A percentile compares a stretch with the other conserved stretches of the same genome.
Conservation (phyloP, 2,113 vertebrate genomes). For the Mormyrus iriodes region DNA sequence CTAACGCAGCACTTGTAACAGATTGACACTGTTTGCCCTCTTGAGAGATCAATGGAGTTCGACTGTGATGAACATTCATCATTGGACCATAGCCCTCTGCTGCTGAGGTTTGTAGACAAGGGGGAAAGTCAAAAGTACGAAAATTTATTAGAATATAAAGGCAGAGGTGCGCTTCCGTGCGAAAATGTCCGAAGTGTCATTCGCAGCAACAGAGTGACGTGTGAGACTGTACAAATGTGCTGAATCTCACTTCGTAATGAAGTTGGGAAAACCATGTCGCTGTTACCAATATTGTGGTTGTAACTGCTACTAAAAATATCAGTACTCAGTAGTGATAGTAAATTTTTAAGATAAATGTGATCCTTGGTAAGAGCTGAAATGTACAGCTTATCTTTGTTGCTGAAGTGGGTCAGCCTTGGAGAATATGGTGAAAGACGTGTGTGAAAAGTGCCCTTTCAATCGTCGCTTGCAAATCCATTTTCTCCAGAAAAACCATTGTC, state of each 20-base stretch:
- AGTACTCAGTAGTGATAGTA: neutral
- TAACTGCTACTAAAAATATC: neutral
- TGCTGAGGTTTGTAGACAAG: neutral
- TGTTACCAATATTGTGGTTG: neutral
- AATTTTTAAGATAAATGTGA: neutral
- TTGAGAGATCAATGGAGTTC: neutral
- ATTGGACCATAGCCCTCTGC: neutral
- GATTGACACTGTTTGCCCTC: neutral
- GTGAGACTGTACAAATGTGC: neutral
- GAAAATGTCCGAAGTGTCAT: neutral
- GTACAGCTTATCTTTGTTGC: neutral
- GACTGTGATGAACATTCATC: neutral
- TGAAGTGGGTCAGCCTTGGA: neutral
- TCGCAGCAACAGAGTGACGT: neutral
- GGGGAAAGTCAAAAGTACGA: neutral
- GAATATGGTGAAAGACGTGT: neutral
- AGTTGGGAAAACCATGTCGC: neutral
- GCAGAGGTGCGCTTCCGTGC: neutral
- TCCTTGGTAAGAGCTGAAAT: neutral
- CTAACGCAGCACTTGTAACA: neutral
- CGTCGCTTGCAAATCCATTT: neutral
- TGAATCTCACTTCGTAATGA: neutral
- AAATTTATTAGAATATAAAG: neutral
- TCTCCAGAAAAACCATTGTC: neutral
- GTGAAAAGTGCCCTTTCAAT: neutral